Percentiles rank a stretch among this genome's conserved stretches.
Evolutionary conservation across 1,140 invertebrate species (phyloP).

Genomic region (Idris sp.): DNA sequence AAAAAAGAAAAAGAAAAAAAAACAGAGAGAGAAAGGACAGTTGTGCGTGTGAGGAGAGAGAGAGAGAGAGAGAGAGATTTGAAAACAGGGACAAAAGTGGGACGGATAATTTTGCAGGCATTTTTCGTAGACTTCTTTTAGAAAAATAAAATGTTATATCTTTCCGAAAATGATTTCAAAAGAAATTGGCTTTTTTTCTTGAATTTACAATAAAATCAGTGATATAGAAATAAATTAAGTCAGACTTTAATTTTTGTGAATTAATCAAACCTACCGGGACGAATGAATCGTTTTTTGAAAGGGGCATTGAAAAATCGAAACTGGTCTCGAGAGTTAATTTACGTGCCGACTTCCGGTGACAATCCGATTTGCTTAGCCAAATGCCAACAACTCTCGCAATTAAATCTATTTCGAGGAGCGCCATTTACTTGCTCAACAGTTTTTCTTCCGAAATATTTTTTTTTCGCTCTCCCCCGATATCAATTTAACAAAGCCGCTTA

Average conservation of each 20-base stretch:
- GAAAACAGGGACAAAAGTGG: not conserved
- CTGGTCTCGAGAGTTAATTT: slow-evolving; percentile 39
- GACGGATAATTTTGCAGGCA: not conserved
- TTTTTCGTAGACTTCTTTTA: slow-evolving; percentile 42
- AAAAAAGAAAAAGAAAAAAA: too few species aligned
- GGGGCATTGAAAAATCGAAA: slow-evolving; percentile 12
- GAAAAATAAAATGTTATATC: too few species aligned
- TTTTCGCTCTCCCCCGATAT: not conserved
- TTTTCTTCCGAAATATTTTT: not conserved
- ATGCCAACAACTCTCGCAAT: slow-evolving; percentile 18
- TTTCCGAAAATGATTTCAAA: too few species aligned
- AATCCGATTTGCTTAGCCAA: slow-evolving; percentile 34
- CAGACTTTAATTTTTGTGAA: too few species aligned
- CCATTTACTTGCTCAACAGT: not conserved
- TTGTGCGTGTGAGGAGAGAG: slow-evolving; percentile 30
- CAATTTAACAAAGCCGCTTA: slow-evolving; percentile 17
- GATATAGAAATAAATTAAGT: too few species aligned
- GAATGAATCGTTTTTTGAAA: slow-evolving; percentile 22
- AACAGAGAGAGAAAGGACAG: too few species aligned
- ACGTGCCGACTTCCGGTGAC: slow-evolving; percentile 12
- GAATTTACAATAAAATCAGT: too few species aligned
- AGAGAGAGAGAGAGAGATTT: not conserved
- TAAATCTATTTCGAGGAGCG: slow-evolving; percentile 36
- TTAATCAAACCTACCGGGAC: too few species aligned
- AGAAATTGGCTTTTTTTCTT: too few species aligned